A percentile compares a stretch with the other conserved stretches of the same genome.
phyloP scores from a whole-genome alignment of 2,797 vertebrate species.

The Crax fasciolata region DNA sequence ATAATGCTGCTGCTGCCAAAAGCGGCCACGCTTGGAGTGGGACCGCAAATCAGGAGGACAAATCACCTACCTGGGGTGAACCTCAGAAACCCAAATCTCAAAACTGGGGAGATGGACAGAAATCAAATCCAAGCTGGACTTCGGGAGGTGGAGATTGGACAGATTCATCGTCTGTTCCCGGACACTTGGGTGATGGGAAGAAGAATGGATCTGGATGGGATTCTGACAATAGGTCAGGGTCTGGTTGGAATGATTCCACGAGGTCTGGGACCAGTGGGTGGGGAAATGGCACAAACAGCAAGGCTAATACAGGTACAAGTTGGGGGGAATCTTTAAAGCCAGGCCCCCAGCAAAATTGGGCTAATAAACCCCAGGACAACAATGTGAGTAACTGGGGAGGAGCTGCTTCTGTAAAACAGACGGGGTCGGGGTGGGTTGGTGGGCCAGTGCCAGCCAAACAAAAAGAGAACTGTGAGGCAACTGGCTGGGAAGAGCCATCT shows the following conservation, averaged over 20 bases:
- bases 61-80: constrained; percentile 92
- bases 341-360: constrained; percentile 91
- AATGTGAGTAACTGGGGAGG: constrained; percentile 90
- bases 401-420: constrained; percentile 92
- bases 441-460: constrained; percentile 85
- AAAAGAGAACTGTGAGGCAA: constrained; percentile 89
- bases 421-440: constrained; percentile 88
- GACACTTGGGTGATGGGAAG: constrained; percentile 90
- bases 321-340: constrained; percentile 88
- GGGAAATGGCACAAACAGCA: constrained; percentile 87
- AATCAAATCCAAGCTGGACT: constrained; percentile 90
- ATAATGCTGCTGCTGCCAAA: constrained; percentile 89
- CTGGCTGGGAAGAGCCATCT: constrained; percentile 98
- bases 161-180: constrained; percentile 88
- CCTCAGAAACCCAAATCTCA: constrained; percentile 90
- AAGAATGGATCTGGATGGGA: constrained; percentile 93
- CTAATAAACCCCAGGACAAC: constrained; percentile 91
- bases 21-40: constrained; percentile 91
- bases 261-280: constrained; percentile 85
- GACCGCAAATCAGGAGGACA: constrained; percentile 89
- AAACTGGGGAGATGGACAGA: constrained; percentile 92
- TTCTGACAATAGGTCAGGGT: constrained; percentile 86
- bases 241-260: constrained; percentile 89
- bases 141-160: constrained; percentile 86
- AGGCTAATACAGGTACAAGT: constrained; percentile 88